Evolutionary conservation across 2,113 vertebrate genomes (phyloP).

Genomic region (Spea bombifrons): DNA sequence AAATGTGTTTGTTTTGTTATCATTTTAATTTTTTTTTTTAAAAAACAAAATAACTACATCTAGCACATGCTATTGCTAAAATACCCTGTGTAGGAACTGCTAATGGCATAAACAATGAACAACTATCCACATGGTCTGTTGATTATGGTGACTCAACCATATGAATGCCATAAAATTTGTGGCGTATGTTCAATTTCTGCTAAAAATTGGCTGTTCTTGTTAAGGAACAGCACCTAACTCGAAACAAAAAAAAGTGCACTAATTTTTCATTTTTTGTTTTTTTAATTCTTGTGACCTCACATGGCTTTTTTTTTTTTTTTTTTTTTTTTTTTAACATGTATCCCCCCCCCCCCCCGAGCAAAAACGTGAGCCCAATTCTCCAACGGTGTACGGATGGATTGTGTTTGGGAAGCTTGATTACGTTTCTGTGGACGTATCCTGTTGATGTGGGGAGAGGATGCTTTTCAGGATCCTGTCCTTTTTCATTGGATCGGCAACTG

Average conservation of each 20-base stretch:
- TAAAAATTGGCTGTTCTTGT: constrained; percentile 51
- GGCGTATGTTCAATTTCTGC: constrained; percentile 52
- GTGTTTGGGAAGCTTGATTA: background rate
- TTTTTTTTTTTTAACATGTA: constrained; percentile 55
- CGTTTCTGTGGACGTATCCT: constrained; percentile 1
- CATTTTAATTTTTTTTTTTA: background rate
- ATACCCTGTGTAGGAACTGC: constrained; percentile 9
- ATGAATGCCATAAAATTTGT: constrained; percentile 42
- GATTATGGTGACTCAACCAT: constrained; percentile 5
- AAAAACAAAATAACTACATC: background rate
- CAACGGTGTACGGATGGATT: background rate
- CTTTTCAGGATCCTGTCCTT: background rate
- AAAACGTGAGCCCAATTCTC: constrained; percentile 35
- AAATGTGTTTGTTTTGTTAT: background rate
- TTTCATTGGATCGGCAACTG: constrained; percentile 11
- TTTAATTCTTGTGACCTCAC: constrained; percentile 51
- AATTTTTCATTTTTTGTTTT: constrained; percentile 46
- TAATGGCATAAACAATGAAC: constrained; percentile 17
- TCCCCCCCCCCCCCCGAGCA: constrained; percentile 23
- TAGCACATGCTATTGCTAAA: constrained; percentile 14
- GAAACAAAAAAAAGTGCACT: constrained; percentile 30
- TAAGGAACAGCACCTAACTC: constrained; percentile 48
- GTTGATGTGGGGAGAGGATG: background rate
- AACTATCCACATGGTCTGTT: constrained; percentile 25
- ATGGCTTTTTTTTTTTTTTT: constrained; percentile 27